These are phyloP conservation scores for Mirza zaza DNA, from an alignment of 2,113 vertebrate species.

Conservation along the genomic window DNA sequence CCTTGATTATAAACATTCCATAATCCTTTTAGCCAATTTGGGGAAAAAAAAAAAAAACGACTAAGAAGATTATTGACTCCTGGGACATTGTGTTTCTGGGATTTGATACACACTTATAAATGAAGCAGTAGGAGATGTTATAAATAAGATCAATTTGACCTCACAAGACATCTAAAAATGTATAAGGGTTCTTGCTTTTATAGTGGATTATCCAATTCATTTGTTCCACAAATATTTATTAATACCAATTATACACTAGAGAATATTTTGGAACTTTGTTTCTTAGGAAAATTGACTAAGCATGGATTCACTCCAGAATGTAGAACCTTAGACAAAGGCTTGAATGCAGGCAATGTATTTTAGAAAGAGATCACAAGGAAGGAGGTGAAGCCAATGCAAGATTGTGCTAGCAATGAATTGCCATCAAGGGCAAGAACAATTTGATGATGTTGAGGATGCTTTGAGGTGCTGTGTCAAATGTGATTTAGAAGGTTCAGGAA, in stretches of 20 bases:
- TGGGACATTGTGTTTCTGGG: not conserved
- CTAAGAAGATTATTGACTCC: not conserved
- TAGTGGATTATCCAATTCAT: not conserved
- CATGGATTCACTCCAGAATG: not conserved
- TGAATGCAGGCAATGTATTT: not conserved
- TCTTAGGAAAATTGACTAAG: not conserved
- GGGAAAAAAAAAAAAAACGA: not conserved
- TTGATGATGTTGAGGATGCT: not conserved
- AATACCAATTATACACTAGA: not conserved
- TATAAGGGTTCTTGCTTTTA: not conserved
- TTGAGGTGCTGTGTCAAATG: not conserved
- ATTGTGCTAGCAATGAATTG: not conserved
- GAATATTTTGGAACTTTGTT: not conserved
- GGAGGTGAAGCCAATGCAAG: not conserved
- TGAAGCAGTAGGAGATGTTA: not conserved
- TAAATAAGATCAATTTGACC: not conserved
- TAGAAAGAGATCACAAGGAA: not conserved
- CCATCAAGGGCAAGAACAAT: not conserved
- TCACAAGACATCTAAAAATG: not conserved
- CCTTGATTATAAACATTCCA: slow-evolving; percentile 11
- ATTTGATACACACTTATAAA: not conserved
- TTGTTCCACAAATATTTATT: slow-evolving; percentile 28
- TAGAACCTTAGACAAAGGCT: not conserved
- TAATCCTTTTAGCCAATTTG: not conserved
- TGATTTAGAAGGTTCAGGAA: not conserved